phyloP scores from a whole-genome alignment of 92 coral and sea anemone genomes.

The Parazoanthus atlanticus region DNA sequence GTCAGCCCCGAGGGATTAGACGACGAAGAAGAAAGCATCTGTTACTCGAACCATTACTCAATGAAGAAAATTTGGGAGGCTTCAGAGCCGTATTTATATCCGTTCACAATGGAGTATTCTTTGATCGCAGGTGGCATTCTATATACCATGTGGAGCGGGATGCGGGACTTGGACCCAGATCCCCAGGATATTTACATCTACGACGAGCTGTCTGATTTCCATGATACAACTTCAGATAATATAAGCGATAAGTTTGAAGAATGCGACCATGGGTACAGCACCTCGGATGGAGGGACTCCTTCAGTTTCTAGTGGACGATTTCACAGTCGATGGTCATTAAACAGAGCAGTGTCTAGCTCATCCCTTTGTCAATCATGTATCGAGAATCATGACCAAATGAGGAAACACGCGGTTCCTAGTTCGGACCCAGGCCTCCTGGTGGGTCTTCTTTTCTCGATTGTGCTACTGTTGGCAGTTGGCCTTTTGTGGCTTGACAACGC shows the following conservation, averaged over 20 bases:
- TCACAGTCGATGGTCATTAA: conserved; percentile 78
- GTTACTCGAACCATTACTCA: conserved; percentile 81
- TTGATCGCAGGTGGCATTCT: conserved; percentile 91
- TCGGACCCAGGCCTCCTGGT: conserved; percentile 94
- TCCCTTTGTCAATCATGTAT: conserved; percentile 90
- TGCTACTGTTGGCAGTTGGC: conserved; percentile 87
- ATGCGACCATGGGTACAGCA: conserved; percentile 87
- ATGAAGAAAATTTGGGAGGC: conserved; percentile 92
- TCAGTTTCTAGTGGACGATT: conserved; percentile 78
- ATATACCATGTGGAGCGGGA: conserved; percentile 96
- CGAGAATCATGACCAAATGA: conserved; percentile 79
- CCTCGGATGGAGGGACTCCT: conserved; percentile 90
- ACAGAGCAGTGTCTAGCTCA: conserved; percentile 87
- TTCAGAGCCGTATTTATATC: conserved; percentile 91
- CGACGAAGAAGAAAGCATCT: conserved; percentile 66
- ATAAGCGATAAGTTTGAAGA: conserved; percentile 85
- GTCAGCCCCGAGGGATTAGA: conserved; percentile 56
- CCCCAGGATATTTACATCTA: conserved; percentile 98
- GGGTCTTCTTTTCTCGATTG: conserved; percentile 86
- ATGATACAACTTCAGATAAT: conserved; percentile 85
- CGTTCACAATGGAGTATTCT: conserved; percentile 95
- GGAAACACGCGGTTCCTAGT: conserved; percentile 82
- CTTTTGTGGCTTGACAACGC: conserved; percentile 85
- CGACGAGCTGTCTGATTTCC: conserved; percentile 94
- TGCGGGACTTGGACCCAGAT: conserved; percentile 96